Percentiles rank a stretch among this genome's conserved stretches.
Conservation (phyloP, 1,140 invertebrate species). For the Bombus superbus region DNA sequence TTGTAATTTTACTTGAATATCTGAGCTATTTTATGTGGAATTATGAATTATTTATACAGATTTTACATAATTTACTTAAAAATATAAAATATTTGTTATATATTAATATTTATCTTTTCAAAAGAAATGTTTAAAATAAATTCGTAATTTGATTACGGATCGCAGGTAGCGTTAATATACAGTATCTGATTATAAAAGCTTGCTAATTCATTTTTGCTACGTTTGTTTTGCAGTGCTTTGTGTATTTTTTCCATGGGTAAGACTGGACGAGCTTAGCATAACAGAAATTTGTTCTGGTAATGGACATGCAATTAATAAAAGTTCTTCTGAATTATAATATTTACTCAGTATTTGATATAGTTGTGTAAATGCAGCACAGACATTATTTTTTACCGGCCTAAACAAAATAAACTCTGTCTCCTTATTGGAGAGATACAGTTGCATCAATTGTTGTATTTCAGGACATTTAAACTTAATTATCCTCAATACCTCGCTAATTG, state of each 20-base stretch:
- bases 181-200: conserved; percentile 11
- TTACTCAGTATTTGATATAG: conserved; percentile 90
- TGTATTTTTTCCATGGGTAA: conserved; percentile 75
- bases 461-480: conserved; percentile 92
- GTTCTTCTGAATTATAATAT: conserved; percentile 91
- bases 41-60: conserved; percentile 28
- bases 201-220: conserved; percentile 19
- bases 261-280: conserved; percentile 90
- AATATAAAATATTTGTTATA: conserved; percentile 21
- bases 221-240: conserved; percentile 58
- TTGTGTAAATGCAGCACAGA: conserved; percentile 93
- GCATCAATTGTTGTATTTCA: conserved; percentile 93
- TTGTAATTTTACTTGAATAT: neutral
- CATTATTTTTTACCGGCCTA: conserved; percentile 95
- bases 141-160: conserved; percentile 13
- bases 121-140: conserved; percentile 1
- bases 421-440: conserved; percentile 96
- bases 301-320: conserved; percentile 92
- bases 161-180: conserved; percentile 12
- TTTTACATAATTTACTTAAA: conserved; percentile 32
- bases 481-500: conserved; percentile 86
- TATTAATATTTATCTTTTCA: conserved; percentile 33
- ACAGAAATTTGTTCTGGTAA: conserved; percentile 95
- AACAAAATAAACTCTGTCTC: conserved; percentile 98
- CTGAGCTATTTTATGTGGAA: neutral